A percentile compares a stretch with the other conserved stretches of the same genome.
These are phyloP conservation scores for Vespertilio murinus DNA, from an alignment of 2,797 vertebrate species.

Conservation along the genomic window DNA sequence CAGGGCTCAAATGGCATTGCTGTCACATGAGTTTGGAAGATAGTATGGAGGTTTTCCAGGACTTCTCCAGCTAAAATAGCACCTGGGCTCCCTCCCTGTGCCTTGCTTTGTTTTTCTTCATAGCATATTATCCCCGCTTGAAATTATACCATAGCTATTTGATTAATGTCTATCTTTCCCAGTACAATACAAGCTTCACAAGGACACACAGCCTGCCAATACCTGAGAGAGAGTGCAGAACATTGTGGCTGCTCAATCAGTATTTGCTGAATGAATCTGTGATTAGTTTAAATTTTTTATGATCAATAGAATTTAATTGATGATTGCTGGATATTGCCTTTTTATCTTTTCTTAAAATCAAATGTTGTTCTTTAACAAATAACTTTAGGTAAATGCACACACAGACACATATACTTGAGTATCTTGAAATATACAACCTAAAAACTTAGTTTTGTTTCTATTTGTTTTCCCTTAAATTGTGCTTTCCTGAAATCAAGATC, in stretches of 20 bases:
- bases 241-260: neutral
- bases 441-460: constrained; percentile 39
- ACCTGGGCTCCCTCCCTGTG: neutral
- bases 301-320: neutral
- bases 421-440: neutral
- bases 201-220: neutral
- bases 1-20: neutral
- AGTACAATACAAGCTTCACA: neutral
- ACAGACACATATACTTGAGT: neutral
- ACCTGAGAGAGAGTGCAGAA: neutral
- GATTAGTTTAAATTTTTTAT: constrained; percentile 4
- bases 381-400: constrained; percentile 6
- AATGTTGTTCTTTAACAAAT: constrained; percentile 32
- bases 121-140: neutral
- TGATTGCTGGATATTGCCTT: constrained; percentile 2
- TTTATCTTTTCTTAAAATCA: constrained; percentile 37
- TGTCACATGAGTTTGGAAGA: neutral
- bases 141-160: neutral
- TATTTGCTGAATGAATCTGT: neutral
- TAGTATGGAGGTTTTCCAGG: neutral
- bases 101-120: neutral
- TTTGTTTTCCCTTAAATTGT: neutral
- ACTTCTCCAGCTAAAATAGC: neutral
- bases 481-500: neutral
- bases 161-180: neutral